A percentile compares a stretch with the other conserved stretches of the same genome.
phyloP scores from a whole-genome alignment of 2,797 vertebrate species.

The Pachyuromys duprasi region DNA sequence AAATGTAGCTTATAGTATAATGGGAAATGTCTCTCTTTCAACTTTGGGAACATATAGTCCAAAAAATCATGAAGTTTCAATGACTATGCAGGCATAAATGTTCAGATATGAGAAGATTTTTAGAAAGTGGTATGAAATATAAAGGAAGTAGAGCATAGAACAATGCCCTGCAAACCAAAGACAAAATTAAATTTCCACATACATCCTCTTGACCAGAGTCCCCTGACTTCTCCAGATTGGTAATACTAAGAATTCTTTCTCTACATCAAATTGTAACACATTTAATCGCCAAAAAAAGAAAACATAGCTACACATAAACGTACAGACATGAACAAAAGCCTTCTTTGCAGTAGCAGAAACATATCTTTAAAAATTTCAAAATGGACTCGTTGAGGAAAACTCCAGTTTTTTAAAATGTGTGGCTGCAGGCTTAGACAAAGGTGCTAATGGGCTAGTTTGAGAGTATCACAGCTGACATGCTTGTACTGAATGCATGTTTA shows the following conservation, averaged over 20 bases:
- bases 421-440: neutral
- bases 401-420: neutral
- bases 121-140: constrained; percentile 20
- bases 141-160: constrained; percentile 15
- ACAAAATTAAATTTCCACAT: constrained; percentile 30
- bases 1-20: constrained; percentile 69
- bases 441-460: neutral
- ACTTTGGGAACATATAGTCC: constrained; percentile 52
- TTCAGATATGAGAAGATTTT: constrained; percentile 43
- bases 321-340: neutral
- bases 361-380: constrained; percentile 9
- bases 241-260: constrained; percentile 23
- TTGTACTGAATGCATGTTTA: neutral
- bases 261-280: neutral
- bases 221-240: constrained; percentile 2
- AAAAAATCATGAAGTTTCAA: constrained; percentile 57
- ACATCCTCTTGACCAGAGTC: constrained; percentile 17
- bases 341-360: neutral
- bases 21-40: constrained; percentile 45
- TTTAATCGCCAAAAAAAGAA: constrained; percentile 24
- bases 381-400: neutral
- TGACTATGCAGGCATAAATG: constrained; percentile 29
- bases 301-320: neutral
- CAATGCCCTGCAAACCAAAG: neutral
- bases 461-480: no score